Conservation (phyloP, 1,140 invertebrate genomes). For the Batillaria attramentaria region DNA sequence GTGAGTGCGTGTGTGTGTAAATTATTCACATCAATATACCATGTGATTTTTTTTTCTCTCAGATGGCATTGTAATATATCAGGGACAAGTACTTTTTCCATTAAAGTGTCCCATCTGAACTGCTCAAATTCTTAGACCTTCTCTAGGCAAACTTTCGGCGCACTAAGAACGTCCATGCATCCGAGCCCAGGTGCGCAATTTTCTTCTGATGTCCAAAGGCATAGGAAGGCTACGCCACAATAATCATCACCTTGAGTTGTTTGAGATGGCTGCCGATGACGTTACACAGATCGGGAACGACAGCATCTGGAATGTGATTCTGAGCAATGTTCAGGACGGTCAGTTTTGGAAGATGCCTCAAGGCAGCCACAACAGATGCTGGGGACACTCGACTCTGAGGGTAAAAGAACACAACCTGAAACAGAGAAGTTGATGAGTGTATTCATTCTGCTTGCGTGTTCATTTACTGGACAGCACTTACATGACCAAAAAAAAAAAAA, state of each 20-base stretch:
- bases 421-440: neutral
- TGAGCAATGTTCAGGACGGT: slow-evolving; percentile 52
- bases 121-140: neutral
- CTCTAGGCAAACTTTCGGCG: neutral
- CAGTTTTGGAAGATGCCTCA: slow-evolving; percentile 52
- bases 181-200: too few species aligned
- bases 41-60: neutral
- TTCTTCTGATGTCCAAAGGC: neutral
- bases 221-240: neutral
- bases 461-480: neutral
- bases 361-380: slow-evolving; percentile 44
- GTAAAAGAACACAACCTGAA: slow-evolving; percentile 4
- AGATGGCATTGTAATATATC: neutral
- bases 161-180: neutral
- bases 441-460: neutral
- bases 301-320: slow-evolving; percentile 51
- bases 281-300: slow-evolving; percentile 46
- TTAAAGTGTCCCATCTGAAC: neutral
- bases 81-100: neutral
- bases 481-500: neutral
- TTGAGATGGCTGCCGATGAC: slow-evolving; percentile 37
- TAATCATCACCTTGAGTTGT: slow-evolving; percentile 35
- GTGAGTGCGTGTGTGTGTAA: neutral
- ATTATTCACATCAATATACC: neutral
- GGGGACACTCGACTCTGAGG: slow-evolving; percentile 48